Evolutionary conservation across 1,140 invertebrate genomes (phyloP).

Genomic region (Armadillidium nasatum): DNA sequence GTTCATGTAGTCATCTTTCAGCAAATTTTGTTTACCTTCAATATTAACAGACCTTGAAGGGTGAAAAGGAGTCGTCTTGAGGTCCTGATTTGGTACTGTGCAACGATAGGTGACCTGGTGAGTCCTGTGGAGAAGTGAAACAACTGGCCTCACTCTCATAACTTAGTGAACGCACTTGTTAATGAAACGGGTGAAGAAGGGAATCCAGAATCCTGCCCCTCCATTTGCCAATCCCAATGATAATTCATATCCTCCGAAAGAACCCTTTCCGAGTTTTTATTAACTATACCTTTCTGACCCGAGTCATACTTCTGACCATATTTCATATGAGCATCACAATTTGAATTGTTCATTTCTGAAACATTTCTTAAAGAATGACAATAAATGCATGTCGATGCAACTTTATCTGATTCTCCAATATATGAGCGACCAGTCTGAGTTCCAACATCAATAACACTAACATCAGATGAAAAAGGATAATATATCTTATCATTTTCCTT

Average conservation of each 20-base stretch:
- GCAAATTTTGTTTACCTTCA: background rate
- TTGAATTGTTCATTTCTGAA: background rate
- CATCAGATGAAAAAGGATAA: background rate
- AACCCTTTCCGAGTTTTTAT: background rate
- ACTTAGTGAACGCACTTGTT: slow-evolving; percentile 34
- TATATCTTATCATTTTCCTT: background rate
- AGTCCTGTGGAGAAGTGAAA: slow-evolving; percentile 36
- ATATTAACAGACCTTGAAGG: background rate
- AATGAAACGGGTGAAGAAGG: slow-evolving; percentile 33
- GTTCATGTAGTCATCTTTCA: background rate
- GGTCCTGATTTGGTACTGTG: background rate
- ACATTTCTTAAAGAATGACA: slow-evolving; percentile 21
- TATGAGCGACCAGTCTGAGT: slow-evolving; percentile 28
- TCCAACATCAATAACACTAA: slow-evolving; percentile 26
- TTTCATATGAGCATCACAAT: background rate
- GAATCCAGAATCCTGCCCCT: slow-evolving; percentile 28
- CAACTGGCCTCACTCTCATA: slow-evolving; percentile 38
- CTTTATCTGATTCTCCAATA: slow-evolving; percentile 28
- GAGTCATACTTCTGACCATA: background rate
- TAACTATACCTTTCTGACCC: background rate
- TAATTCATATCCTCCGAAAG: background rate
- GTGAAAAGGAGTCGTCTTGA: background rate
- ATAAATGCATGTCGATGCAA: slow-evolving; percentile 28
- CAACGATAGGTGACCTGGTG: slow-evolving; percentile 24
- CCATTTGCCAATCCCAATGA: slow-evolving; percentile 36